These are phyloP conservation scores for Champsocephalus gunnari DNA, from an alignment of 2,797 vertebrate genomes.

Conservation along the genomic window DNA sequence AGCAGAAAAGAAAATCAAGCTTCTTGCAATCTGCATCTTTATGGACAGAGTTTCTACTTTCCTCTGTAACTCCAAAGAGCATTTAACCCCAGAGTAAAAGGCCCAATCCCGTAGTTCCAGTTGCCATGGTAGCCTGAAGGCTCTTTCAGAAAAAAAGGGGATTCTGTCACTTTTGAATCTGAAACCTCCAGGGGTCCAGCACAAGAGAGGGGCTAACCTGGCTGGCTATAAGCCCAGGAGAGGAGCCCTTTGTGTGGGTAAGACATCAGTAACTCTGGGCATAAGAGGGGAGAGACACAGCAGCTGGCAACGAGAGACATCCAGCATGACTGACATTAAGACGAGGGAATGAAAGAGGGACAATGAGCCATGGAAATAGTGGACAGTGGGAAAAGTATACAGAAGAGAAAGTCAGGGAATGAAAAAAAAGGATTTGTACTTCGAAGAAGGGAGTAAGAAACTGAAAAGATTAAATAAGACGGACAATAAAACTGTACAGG, in stretches of 20 bases:
- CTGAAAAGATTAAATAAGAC: conserved; percentile 26
- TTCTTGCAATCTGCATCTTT: neutral
- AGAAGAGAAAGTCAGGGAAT: conserved; percentile 38
- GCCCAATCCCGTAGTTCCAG: conserved; percentile 24
- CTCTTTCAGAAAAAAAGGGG: conserved; percentile 31
- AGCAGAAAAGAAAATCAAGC: conserved; percentile 1
- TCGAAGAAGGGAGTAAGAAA: conserved; percentile 19
- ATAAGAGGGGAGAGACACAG: conserved; percentile 49
- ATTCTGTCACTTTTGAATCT: conserved; percentile 64
- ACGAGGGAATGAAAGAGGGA: conserved; percentile 35
- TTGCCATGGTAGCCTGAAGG: conserved; percentile 45
- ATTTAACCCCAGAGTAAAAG: conserved; percentile 36
- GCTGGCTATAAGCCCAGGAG: conserved; percentile 73
- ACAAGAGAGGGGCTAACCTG: conserved; percentile 74
- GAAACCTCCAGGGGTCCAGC: conserved; percentile 66
- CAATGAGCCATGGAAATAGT: conserved; percentile 40
- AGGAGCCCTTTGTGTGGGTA: conserved; percentile 73
- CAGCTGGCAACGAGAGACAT: conserved; percentile 64
- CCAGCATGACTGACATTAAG: conserved; percentile 66
- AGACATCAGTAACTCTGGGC: conserved; percentile 73
- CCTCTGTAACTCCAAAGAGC: conserved; percentile 11
- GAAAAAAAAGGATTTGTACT: neutral
- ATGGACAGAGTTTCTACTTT: conserved; percentile 20
- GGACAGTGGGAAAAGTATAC: conserved; percentile 77
- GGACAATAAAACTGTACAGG: neutral